Evolutionary conservation across 2,888 invertebrate genomes (phyloP).

Genomic region (Pantelozetes paolii): DNA sequence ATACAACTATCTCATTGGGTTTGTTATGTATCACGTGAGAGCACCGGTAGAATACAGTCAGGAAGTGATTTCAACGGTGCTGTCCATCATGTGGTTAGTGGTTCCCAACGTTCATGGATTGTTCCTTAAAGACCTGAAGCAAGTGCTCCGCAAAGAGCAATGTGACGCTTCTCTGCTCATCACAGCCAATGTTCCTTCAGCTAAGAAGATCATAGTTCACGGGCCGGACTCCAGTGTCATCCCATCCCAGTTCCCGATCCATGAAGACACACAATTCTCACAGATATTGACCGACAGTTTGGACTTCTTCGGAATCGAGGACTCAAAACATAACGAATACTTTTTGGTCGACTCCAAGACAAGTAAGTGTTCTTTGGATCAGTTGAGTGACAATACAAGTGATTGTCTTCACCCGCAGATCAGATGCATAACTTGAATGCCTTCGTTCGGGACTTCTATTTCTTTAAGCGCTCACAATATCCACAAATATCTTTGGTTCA

Average conservation of each 20-base stretch:
- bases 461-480: slow-evolving; percentile 93
- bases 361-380: slow-evolving; percentile 61
- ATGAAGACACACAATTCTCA: slow-evolving; percentile 87
- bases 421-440: slow-evolving; percentile 93
- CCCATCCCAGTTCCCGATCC: slow-evolving; percentile 96
- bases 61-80: slow-evolving; percentile 85
- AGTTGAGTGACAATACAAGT: neutral
- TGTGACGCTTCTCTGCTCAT: slow-evolving; percentile 93
- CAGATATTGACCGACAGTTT: slow-evolving; percentile 90
- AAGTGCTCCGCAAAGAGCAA: slow-evolving; percentile 95
- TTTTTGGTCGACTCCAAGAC: slow-evolving; percentile 98
- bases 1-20: slow-evolving; percentile 96
- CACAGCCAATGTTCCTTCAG: slow-evolving; percentile 97
- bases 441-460: slow-evolving; percentile 91
- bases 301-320: slow-evolving; percentile 95
- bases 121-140: slow-evolving; percentile 98
- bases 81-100: slow-evolving; percentile 96
- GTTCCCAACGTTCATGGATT: slow-evolving; percentile 98
- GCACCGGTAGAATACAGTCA: slow-evolving; percentile 94
- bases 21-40: slow-evolving; percentile 98
- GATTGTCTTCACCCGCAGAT: slow-evolving; percentile 59
- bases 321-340: slow-evolving; percentile 77
- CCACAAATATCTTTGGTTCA: slow-evolving; percentile 90
- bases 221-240: slow-evolving; percentile 91
- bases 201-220: slow-evolving; percentile 97